Evolutionary conservation across 2,888 invertebrate species (phyloP), one percentile per base, ranked within the genome.

Genomic region (Buathra laborator): DNA sequence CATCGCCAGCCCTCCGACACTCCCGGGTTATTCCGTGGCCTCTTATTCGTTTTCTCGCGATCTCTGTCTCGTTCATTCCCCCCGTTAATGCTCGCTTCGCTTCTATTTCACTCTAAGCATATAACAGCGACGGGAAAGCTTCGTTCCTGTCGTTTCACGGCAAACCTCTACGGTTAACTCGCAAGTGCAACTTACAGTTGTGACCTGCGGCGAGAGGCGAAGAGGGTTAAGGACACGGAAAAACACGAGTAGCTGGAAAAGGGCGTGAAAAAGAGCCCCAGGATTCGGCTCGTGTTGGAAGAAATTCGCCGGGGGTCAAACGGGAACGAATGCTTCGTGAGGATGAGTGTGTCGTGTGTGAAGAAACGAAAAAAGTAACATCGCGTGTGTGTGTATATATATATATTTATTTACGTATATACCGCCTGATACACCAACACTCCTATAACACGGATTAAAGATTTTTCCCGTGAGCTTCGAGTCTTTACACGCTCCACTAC

Each of bases 371-470:
- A 89, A 37, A 37, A 2, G 37, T 5, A 37, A 37, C 9, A 37
- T 37, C 37, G 37, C 37, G 37, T 37, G 37, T 9, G 9, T 37
- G 9, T 9, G 6, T 37, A 9, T 24, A 24, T 24, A 24, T 37
- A 1, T 37, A 37, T 37, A 37, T 37, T 7, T 37, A 37, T 9
- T 7, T 37, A 90, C 90, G 89, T 90, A 32, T 90, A 89, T 87
- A 81, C 19, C 5, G 19, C 32, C 6, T 32, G 24, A 53, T 29
- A 89, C 88, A 89, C 87, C 88, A 89, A 89, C 87, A 81, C 87
- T 88, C 86, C 90, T 87, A 81, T 86, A 85, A 86, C 86, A 87
- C 86, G 83, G 89, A 89, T 90, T 89, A 77, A 89, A 90, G 90
- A 91, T 91, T 89, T 86, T 84, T 77, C 80, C 80, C 10, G 19